Evolutionary conservation across 1,140 invertebrate species (phyloP).

Genomic region (Orussus abietinus): DNA sequence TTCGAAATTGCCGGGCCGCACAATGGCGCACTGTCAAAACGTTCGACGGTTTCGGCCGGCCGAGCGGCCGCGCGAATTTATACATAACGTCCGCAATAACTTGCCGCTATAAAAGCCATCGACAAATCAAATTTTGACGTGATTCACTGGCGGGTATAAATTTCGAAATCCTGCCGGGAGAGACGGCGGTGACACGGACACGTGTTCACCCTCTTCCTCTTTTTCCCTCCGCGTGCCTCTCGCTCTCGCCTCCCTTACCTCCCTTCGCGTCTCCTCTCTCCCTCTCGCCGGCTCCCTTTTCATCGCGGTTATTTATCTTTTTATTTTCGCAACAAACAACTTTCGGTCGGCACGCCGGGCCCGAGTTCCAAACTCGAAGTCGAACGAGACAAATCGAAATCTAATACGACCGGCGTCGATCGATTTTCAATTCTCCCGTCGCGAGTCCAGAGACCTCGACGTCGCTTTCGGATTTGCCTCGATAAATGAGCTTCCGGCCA

Average conservation of each 20-base stretch:
- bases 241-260: constrained; percentile 12
- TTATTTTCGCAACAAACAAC: constrained; percentile 33
- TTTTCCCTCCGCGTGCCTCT: constrained; percentile 12
- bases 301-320: constrained; percentile 41
- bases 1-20: too few relatives aligned
- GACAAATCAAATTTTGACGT: constrained; percentile 56
- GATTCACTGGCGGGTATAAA: constrained; percentile 53
- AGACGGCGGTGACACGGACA: constrained; percentile 50
- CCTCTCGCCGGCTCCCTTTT: constrained; percentile 17
- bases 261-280: constrained; percentile 19
- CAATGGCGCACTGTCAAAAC: too few relatives aligned
- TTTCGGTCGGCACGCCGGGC: constrained; percentile 29
- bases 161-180: constrained; percentile 42
- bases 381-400: too few relatives aligned
- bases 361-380: constrained; percentile 23
- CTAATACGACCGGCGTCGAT: too few relatives aligned
- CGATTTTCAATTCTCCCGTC: too few relatives aligned
- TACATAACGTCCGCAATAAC: constrained; percentile 52
- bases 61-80: constrained; percentile 41
- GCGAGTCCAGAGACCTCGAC: too few relatives aligned
- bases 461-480: too few relatives aligned
- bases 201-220: constrained; percentile 41
- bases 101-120: constrained; percentile 55
- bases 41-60: too few relatives aligned
- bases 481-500: constrained; percentile 2